phyloP scores from a whole-genome alignment of 1,140 invertebrate genomes.

The Lepidurus arcticus region DNA sequence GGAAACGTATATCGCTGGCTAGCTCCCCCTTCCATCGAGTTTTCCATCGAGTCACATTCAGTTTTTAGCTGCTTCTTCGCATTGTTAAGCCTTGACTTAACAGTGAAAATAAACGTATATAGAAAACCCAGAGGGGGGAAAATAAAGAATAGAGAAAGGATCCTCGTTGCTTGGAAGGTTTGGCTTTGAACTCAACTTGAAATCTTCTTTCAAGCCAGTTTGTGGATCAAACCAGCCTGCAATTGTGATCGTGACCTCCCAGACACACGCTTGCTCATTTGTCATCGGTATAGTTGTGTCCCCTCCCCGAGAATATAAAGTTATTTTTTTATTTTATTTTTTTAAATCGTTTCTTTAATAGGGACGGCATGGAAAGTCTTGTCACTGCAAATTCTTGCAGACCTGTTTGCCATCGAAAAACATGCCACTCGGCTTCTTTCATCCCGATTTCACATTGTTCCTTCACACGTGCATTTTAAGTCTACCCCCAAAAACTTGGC shows the following conservation, averaged over 20 bases:
- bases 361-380: background rate
- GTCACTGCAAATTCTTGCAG: slow-evolving; percentile 14
- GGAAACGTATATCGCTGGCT: background rate
- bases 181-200: background rate
- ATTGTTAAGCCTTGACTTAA: background rate
- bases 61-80: background rate
- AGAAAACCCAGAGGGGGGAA: background rate
- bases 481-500: slow-evolving; percentile 5
- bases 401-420: background rate
- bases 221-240: background rate
- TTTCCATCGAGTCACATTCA: background rate
- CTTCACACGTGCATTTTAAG: slow-evolving; percentile 8
- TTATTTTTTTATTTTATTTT: background rate
- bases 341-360: background rate
- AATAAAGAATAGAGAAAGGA: background rate
- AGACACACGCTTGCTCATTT: slow-evolving; percentile 9
- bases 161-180: background rate
- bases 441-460: slow-evolving; percentile 21
- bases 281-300: background rate
- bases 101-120: background rate
- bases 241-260: background rate
- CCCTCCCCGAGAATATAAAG: background rate
- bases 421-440: slow-evolving; percentile 16
- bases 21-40: background rate
- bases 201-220: slow-evolving; percentile 7